Percentiles rank a stretch among this genome's conserved stretches.
Conservation (phyloP, 2,113 vertebrate genomes). For the Lagopus muta region DNA sequence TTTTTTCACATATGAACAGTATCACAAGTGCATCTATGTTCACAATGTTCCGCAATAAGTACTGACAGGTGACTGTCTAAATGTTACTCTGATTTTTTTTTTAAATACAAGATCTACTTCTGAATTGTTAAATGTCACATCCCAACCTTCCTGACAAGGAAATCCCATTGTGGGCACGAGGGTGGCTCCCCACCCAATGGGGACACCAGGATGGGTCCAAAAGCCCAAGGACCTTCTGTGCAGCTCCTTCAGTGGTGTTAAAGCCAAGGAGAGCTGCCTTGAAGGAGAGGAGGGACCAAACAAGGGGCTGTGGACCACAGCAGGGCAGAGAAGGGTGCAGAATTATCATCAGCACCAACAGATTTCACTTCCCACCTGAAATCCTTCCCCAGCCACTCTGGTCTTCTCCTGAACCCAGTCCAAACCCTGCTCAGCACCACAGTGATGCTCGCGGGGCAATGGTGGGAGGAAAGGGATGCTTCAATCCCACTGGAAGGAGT, state of each 20-base stretch:
- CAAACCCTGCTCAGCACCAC: background rate
- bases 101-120: background rate
- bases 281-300: background rate
- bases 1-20: background rate
- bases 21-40: fast-evolving
- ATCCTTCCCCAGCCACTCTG: no score
- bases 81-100: background rate
- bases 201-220: background rate
- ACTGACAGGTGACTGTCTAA: background rate
- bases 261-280: background rate
- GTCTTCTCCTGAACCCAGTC: background rate
- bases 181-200: background rate
- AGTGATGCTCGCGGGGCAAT: background rate
- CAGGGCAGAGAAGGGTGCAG: background rate
- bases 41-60: background rate
- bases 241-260: background rate
- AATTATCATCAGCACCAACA: background rate
- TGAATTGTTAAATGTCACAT: background rate
- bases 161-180: fast-evolving
- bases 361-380: background rate
- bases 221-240: background rate
- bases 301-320: fast-evolving
- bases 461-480: background rate
- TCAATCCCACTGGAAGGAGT: background rate
- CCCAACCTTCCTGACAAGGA: background rate